Percentiles rank a stretch among this genome's conserved stretches.
Conservation (phyloP, 2,113 vertebrate genomes). For the Prinia subflava region DNA sequence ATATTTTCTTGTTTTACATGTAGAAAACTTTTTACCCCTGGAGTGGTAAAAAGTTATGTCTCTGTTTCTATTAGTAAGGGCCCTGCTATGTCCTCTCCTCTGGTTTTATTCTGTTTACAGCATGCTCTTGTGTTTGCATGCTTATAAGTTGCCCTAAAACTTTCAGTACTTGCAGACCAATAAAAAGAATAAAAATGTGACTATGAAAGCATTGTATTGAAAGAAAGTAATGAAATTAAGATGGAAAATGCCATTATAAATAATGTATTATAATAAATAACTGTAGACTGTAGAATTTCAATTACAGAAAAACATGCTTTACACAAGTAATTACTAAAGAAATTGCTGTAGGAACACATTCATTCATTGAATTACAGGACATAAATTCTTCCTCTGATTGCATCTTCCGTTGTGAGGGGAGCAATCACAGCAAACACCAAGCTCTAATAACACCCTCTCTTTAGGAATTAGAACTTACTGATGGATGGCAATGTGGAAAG, state of each 20-base stretch:
- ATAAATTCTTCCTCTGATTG: conserved; percentile 63
- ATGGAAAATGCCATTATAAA: conserved; percentile 51
- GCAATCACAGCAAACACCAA: conserved; percentile 46
- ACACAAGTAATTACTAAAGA: conserved; percentile 61
- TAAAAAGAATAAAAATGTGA: not conserved
- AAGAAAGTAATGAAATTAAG: conserved; percentile 12
- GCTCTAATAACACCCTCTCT: conserved; percentile 36
- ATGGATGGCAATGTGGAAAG: not conserved
- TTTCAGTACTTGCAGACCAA: not conserved
- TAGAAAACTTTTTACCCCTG: not conserved
- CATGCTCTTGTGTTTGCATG: not conserved
- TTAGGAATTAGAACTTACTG: not conserved
- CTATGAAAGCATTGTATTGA: not conserved
- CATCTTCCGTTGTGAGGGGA: conserved; percentile 47
- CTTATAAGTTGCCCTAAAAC: not conserved
- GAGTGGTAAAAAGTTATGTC: not conserved
- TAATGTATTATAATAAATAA: conserved; percentile 65
- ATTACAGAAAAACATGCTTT: conserved; percentile 66
- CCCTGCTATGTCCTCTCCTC: not conserved
- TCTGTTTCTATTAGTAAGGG: not conserved
- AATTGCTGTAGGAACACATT: conserved; percentile 54
- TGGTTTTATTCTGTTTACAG: not conserved
- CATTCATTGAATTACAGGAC: conserved; percentile 64
- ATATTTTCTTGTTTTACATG: not conserved
- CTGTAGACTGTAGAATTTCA: conserved; percentile 45